A percentile compares a stretch with the other conserved stretches of the same genome.
phyloP scores from a whole-genome alignment of 2,113 vertebrate genomes.

The Vimba vimba region DNA sequence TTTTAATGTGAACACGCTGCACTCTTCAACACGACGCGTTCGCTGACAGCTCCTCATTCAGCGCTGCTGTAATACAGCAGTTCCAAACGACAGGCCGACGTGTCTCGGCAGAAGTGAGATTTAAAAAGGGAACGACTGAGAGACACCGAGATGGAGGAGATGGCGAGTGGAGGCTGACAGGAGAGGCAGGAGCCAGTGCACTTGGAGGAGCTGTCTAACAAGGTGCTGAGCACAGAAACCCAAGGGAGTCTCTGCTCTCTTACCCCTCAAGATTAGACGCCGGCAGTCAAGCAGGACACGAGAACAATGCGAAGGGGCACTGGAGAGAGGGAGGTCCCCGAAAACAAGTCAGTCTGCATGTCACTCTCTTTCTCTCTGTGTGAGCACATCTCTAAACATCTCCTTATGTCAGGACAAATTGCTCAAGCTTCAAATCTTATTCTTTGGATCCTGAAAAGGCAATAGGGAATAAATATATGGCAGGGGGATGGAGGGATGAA shows the following conservation, averaged over 20 bases:
- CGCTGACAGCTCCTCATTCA: conserved; percentile 25
- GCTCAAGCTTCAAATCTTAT: conserved; percentile 75
- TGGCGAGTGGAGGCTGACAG: conserved; percentile 34
- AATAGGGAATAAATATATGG: conserved; percentile 53
- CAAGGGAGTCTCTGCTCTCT: conserved; percentile 78
- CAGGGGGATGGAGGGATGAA: conserved; percentile 33
- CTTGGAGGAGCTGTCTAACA: conserved; percentile 77
- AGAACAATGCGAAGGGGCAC: conserved; percentile 71
- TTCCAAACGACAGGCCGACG: conserved; percentile 1
- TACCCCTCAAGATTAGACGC: conserved; percentile 81
- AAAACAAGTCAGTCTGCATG: conserved; percentile 73
- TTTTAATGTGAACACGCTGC: conserved; percentile 4
- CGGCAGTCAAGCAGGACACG: conserved; percentile 75
- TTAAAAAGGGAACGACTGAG: conserved; percentile 45
- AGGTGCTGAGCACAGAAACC: conserved; percentile 81
- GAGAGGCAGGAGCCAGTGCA: conserved; percentile 43
- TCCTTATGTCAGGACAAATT: conserved; percentile 82
- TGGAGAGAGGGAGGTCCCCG: conserved; percentile 73
- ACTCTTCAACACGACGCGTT: not conserved
- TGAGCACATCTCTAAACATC: conserved; percentile 69
- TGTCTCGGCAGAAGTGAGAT: conserved; percentile 17
- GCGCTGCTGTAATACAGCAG: conserved; percentile 1
- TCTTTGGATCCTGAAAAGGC: conserved; percentile 69
- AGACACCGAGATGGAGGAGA: conserved; percentile 33
- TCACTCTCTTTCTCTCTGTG: conserved; percentile 54